Conservation (phyloP, 2,113 vertebrate genomes). For the Pygoscelis antarcticus region DNA sequence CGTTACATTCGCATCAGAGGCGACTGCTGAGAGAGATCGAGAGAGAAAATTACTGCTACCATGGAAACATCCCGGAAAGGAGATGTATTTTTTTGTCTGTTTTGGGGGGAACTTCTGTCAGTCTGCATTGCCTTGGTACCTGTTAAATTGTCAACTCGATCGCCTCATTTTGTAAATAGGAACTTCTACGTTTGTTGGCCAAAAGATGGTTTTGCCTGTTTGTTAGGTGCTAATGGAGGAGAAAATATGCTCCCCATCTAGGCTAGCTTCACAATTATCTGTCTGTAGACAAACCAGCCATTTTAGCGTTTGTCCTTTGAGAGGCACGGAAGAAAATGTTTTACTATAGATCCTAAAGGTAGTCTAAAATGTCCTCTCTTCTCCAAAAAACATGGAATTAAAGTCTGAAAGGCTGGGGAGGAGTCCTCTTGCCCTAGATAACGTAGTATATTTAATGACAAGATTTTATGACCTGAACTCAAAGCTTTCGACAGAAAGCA, state of each 20-base stretch:
- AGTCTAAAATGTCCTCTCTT: neutral
- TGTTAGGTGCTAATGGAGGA: neutral
- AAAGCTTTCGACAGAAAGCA: neutral
- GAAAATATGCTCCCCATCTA: neutral
- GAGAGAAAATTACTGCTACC: slow-evolving; percentile 33
- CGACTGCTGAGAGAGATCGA: neutral
- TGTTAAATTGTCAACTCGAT: neutral
- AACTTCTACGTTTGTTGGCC: neutral
- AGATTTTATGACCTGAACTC: neutral
- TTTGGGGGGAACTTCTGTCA: neutral
- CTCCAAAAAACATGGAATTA: neutral
- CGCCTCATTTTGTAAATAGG: neutral
- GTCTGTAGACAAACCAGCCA: neutral
- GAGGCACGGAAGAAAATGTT: neutral
- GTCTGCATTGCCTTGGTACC: neutral
- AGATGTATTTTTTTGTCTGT: neutral
- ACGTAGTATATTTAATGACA: neutral
- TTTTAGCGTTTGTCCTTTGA: neutral
- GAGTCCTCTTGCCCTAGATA: neutral
- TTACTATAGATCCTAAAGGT: neutral
- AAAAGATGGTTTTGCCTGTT: neutral
- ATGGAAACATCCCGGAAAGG: slow-evolving; percentile 53
- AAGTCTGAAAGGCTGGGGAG: neutral
- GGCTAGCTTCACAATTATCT: neutral
- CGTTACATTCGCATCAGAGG: neutral